These are phyloP conservation scores for Laticauda laticaudata DNA, from an alignment of 2,113 vertebrate species.

Conservation along the genomic window DNA sequence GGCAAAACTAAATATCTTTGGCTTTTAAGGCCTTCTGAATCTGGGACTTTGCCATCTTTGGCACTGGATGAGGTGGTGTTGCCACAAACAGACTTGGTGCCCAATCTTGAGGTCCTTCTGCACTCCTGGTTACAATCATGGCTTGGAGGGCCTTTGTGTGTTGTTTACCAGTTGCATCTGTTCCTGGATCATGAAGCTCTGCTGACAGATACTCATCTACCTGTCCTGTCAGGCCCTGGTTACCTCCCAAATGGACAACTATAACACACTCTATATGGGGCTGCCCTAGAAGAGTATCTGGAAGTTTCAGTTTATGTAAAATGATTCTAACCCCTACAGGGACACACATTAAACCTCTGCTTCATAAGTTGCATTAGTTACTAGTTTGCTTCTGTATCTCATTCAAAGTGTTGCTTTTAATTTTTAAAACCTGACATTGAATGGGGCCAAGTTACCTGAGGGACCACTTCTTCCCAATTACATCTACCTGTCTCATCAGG, in stretches of 20 bases:
- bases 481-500: background rate
- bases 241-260: background rate
- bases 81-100: background rate
- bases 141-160: background rate
- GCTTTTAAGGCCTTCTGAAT: background rate
- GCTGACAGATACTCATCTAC: background rate
- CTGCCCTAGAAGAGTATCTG: background rate
- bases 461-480: background rate
- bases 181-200: background rate
- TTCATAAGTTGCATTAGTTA: background rate
- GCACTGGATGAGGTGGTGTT: background rate
- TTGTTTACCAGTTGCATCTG: background rate
- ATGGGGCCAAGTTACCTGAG: background rate
- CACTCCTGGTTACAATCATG: background rate
- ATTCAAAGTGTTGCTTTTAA: background rate
- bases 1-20: background rate
- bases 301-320: background rate
- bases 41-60: background rate
- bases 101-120: background rate
- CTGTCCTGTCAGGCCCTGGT: background rate
- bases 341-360: background rate
- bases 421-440: background rate
- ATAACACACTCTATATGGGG: too few species aligned
- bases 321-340: background rate
- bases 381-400: background rate